Evolutionary conservation across 2,113 vertebrate genomes (phyloP), one percentile per base, ranked within the genome.

Genomic region (Tragelaphus imberbis): DNA sequence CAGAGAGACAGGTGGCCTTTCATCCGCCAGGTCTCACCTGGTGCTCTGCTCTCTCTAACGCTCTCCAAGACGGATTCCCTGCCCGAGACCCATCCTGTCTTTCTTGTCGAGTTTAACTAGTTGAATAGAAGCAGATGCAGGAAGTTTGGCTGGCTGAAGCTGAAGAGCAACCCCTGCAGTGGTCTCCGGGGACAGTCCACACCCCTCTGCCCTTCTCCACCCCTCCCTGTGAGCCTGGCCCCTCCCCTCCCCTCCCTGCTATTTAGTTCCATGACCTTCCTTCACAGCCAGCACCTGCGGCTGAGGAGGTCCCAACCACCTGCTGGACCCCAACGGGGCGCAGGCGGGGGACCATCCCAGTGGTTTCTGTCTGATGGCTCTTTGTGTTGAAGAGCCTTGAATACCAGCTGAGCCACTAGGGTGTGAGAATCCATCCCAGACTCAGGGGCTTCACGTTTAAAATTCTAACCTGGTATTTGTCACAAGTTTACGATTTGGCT

Each of bases 381-480:
- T 55, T 23, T 3, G 1, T 15, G 25, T 8, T 5, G 4, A 58
- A 40, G 36, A 30, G 9, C 81, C 8, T 23, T 15, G 0, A 1
- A 8, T 1, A 5, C 1, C 59, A 9, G 11, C 1, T 0, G 19
- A 58, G 12, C 36, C 5, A 1, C 30, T 0, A 1, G 7, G 16
- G 9, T 2, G 15, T 1, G 33, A 3, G 25, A 21, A 23, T 21
- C 49, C 7, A 21, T 8, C 63, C 28, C 17, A 2, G 44, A 3
- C 36, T 4, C 82, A 8, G 33, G 12, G 51, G 15, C 58, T 44
- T 33, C 4, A 0, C 5, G 0, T 14, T 2, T 1, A 27, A 2
- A 5, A 16, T 25, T 11, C 21, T 13, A 3, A 27, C 13, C 8
- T 21, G 2, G 23, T 2, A 4, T 9, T 55, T 47, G 61, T 33